Evolutionary conservation across 1,140 invertebrate genomes (phyloP).

Genomic region (Drosophila fuyamai): DNA sequence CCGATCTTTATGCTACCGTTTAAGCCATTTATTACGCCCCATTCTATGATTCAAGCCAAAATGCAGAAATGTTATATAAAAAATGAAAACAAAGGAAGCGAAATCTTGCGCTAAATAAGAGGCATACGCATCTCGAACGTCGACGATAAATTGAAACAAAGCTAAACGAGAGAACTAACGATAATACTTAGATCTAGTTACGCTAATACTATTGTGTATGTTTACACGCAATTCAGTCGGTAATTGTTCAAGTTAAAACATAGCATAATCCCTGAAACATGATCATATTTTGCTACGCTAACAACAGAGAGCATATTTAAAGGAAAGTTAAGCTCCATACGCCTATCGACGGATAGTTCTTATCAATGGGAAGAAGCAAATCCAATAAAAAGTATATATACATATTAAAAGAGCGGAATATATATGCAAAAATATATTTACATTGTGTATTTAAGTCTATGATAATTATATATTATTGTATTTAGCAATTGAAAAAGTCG

Average conservation of each 20-base stretch:
- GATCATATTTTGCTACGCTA: slow-evolving; percentile 62
- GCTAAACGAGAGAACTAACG: slow-evolving; percentile 34
- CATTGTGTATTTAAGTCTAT: slow-evolving; percentile 74
- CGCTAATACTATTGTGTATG: slow-evolving; percentile 28
- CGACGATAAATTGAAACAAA: slow-evolving; percentile 39
- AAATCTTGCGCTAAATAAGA: slow-evolving; percentile 11
- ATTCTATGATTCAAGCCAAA: slow-evolving; percentile 61
- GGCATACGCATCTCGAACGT: slow-evolving; percentile 38
- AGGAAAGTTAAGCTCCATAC: slow-evolving; percentile 48
- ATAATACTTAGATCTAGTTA: slow-evolving; percentile 55
- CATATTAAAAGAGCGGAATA: slow-evolving; percentile 55
- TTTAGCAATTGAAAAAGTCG: slow-evolving; percentile 70
- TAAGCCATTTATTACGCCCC: slow-evolving; percentile 18
- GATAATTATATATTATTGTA: slow-evolving; percentile 71
- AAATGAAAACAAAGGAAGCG: slow-evolving; percentile 13
- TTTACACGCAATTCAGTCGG: slow-evolving; percentile 16
- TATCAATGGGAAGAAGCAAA: slow-evolving; percentile 41
- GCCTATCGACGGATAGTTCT: slow-evolving; percentile 55
- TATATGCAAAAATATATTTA: slow-evolving; percentile 69
- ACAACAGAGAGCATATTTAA: slow-evolving; percentile 25
- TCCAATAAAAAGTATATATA: slow-evolving; percentile 52
- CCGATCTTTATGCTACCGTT: slow-evolving; percentile 15
- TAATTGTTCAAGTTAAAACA: slow-evolving; percentile 31
- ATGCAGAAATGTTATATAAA: slow-evolving; percentile 28
- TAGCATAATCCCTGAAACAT: slow-evolving; percentile 18